These are phyloP conservation scores for Drepanosiphum platanoidis DNA, from an alignment of 2,888 invertebrate genomes.

Conservation along the genomic window DNA sequence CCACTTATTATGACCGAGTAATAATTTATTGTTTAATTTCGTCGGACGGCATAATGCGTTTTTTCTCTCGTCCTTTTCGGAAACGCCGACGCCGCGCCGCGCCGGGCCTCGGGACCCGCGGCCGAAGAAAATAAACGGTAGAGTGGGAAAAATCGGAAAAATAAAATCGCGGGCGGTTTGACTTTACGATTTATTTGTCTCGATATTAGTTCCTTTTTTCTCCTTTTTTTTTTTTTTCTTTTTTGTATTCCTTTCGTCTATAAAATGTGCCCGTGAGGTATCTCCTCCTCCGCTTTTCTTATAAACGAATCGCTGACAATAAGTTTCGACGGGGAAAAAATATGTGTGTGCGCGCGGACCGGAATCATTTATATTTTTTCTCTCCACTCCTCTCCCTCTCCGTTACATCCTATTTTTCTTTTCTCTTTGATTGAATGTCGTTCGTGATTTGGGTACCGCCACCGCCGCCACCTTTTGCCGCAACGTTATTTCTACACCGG, in stretches of 20 bases:
- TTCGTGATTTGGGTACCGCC: constrained; percentile 38
- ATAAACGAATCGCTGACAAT: constrained; percentile 39
- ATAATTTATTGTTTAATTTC: too few relatives aligned
- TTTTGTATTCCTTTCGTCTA: too few relatives aligned
- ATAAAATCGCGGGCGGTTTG: not conserved
- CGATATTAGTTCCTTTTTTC: constrained; percentile 27
- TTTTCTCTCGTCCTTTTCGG: too few relatives aligned
- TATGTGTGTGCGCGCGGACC: constrained; percentile 25
- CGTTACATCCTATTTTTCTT: not conserved
- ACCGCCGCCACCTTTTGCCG: not conserved
- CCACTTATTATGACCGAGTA: too few relatives aligned
- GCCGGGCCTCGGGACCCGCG: too few relatives aligned
- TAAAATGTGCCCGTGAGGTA: constrained; percentile 5
- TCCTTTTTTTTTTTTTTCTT: constrained; percentile 12
- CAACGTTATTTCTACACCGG: not conserved
- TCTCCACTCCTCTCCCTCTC: not conserved
- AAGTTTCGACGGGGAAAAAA: constrained; percentile 33
- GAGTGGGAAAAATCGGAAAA: not conserved
- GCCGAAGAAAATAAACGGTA: not conserved
- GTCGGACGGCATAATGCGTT: too few relatives aligned
- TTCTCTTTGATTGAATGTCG: constrained; percentile 42
- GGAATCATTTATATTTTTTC: not conserved
- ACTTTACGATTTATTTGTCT: constrained; percentile 26
- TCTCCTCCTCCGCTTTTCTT: not conserved
- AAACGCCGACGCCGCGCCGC: too few relatives aligned